phyloP scores from a whole-genome alignment of 2,113 vertebrate genomes.

The Hipposideros armiger region DNA sequence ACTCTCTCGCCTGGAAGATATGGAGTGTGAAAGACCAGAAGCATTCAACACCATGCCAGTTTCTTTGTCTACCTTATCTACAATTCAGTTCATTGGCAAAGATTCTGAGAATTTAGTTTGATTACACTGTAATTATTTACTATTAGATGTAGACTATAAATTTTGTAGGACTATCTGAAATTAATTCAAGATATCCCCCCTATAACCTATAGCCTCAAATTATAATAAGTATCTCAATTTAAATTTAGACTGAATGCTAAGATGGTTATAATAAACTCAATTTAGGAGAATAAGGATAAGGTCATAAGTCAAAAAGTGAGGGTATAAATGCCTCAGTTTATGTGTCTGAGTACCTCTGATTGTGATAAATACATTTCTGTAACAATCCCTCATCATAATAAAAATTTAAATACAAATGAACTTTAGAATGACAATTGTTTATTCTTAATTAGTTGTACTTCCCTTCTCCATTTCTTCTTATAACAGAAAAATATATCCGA shows the following conservation, averaged over 20 bases:
- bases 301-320: neutral
- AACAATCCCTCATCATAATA: neutral
- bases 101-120: neutral
- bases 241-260: constrained; percentile 7
- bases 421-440: neutral
- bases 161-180: constrained; percentile 36
- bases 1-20: neutral
- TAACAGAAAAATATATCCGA: neutral
- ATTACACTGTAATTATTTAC: constrained; percentile 2
- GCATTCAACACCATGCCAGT: neutral
- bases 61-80: neutral
- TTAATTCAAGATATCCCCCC: neutral
- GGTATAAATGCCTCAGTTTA: neutral
- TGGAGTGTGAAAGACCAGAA: neutral
- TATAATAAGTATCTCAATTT: neutral
- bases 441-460: neutral
- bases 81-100: constrained; percentile 54
- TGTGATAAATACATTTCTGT: neutral
- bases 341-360: neutral
- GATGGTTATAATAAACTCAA: neutral
- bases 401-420: constrained; percentile 51
- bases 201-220: neutral
- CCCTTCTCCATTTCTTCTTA: constrained; percentile 10
- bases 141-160: neutral
- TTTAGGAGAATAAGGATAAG: neutral